Evolutionary conservation across 1,140 invertebrate genomes (phyloP).

Genomic region (Zaprionus ornatus): DNA sequence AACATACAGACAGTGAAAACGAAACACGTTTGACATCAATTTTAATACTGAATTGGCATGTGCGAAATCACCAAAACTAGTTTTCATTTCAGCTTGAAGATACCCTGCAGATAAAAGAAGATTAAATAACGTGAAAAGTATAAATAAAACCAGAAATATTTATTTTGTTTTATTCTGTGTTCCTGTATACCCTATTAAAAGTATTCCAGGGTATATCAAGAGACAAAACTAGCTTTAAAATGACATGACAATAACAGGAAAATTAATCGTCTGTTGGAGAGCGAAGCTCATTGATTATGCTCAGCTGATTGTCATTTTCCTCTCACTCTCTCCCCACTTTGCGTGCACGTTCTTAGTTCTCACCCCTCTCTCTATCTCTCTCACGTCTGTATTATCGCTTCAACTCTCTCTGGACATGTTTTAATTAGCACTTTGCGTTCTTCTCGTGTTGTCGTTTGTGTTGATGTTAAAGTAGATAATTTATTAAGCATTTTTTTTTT

Average conservation of each 20-base stretch:
- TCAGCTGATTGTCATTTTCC: slow-evolving; percentile 11
- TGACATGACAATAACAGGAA: neutral
- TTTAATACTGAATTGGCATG: slow-evolving; percentile 62
- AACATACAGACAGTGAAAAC: slow-evolving; percentile 58
- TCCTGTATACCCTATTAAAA: neutral
- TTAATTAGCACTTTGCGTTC: slow-evolving; percentile 33
- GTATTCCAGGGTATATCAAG: neutral
- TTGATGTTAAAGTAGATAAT: slow-evolving; percentile 13
- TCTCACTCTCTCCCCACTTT: neutral
- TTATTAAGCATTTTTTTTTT: slow-evolving; percentile 31
- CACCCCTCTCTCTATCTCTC: neutral
- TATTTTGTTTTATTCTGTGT: neutral
- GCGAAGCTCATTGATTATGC: slow-evolving; percentile 11
- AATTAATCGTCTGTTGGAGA: neutral
- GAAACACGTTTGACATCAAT: slow-evolving; percentile 73
- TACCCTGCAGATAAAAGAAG: neutral
- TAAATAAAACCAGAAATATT: no score
- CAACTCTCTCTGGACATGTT: slow-evolving; percentile 4
- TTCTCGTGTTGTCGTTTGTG: slow-evolving; percentile 1
- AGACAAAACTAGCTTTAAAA: neutral
- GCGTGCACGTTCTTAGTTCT: neutral
- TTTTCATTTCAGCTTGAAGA: neutral
- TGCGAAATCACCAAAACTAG: slow-evolving; percentile 4
- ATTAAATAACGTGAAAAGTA: neutral
- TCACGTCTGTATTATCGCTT: neutral